A percentile compares a stretch with the other conserved stretches of the same genome.
phyloP scores from a whole-genome alignment of 2,888 invertebrate species.

The Ligdia adustata region DNA sequence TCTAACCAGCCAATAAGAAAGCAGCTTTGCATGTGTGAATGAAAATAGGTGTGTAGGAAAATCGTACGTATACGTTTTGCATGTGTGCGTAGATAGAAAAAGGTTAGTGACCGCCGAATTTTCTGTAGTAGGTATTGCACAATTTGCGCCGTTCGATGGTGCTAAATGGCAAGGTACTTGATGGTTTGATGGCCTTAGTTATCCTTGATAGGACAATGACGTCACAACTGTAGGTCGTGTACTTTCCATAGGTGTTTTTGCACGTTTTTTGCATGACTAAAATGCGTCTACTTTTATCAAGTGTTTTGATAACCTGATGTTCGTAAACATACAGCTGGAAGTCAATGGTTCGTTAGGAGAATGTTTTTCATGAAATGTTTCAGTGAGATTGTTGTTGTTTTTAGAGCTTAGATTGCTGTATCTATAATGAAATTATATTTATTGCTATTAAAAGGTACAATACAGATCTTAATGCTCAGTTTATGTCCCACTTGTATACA shows the following conservation, averaged over 20 bases:
- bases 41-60: constrained; percentile 42
- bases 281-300: not conserved
- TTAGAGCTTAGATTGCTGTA: no score
- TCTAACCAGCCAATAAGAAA: constrained; percentile 38
- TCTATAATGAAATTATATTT: no score
- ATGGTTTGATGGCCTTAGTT: constrained; percentile 19
- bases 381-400: no score
- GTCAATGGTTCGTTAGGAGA: not conserved
- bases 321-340: no score
- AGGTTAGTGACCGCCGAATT: constrained; percentile 57
- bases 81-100: constrained; percentile 43
- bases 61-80: constrained; percentile 46
- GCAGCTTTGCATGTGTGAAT: constrained; percentile 37
- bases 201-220: constrained; percentile 23
- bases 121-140: constrained; percentile 61
- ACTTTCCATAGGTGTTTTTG: constrained; percentile 12
- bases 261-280: constrained; percentile 1
- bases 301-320: constrained; percentile 8
- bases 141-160: constrained; percentile 41
- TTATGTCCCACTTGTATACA: no score
- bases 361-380: constrained; percentile 4
- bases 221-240: constrained; percentile 30
- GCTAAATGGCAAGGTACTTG: constrained; percentile 11
- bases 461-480: no score
- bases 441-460: no score